Conservation (phyloP, 2,888 invertebrate species). For the Cepaea hortensis region DNA sequence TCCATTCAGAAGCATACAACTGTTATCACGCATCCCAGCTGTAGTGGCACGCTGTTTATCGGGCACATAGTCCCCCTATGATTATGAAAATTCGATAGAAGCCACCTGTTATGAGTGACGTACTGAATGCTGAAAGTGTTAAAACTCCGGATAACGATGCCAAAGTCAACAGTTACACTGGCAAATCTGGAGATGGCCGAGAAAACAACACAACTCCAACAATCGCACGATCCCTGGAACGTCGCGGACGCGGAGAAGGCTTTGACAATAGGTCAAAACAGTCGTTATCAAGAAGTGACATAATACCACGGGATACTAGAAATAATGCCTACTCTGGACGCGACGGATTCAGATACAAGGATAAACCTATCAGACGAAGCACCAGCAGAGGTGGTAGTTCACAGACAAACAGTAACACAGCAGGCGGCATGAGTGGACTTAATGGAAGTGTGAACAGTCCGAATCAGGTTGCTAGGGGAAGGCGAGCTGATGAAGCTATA, state of each 20-base stretch:
- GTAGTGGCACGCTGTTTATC: not conserved
- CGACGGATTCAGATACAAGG: slow-evolving; percentile 37
- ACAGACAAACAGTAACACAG: not conserved
- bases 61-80: not conserved
- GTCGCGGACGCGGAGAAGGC: slow-evolving; percentile 37
- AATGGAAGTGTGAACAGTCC: not conserved
- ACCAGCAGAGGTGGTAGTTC: slow-evolving; percentile 31
- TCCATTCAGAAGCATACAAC: not conserved
- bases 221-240: not conserved
- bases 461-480: slow-evolving; percentile 10
- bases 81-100: slow-evolving; percentile 40
- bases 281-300: slow-evolving; percentile 27
- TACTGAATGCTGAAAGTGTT: slow-evolving; percentile 61
- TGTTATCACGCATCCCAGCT: slow-evolving; percentile 15
- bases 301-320: slow-evolving; percentile 25
- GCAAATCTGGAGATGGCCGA: slow-evolving; percentile 29
- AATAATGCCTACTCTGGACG: slow-evolving; percentile 35
- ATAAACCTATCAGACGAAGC: slow-evolving; percentile 20
- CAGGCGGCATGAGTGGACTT: not conserved
- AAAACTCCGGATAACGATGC: slow-evolving; percentile 62
- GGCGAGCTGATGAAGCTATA: slow-evolving; percentile 17
- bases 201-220: not conserved
- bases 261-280: slow-evolving; percentile 39
- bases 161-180: slow-evolving; percentile 49
- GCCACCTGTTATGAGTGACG: slow-evolving; percentile 64